Evolutionary conservation across 2,113 vertebrate species (phyloP), one percentile per base, ranked within the genome.

Genomic region (Catharus fuscescens): DNA sequence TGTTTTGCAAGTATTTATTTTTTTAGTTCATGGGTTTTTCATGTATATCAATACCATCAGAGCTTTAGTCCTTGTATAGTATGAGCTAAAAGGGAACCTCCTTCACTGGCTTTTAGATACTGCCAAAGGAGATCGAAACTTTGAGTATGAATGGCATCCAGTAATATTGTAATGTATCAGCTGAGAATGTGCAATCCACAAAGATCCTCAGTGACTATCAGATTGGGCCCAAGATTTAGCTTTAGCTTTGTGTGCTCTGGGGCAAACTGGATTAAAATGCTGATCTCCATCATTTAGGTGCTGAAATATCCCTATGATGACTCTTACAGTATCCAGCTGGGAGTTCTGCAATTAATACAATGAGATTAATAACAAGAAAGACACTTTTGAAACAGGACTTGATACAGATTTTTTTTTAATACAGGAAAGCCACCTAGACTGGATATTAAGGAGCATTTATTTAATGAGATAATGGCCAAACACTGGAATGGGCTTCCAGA

Each of bases 101-200:
- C 7, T 72, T 57, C 70, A 53, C 8, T 42, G 45, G 12, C 44
- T 34, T 64, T 88, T 45, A 73, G 24, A n/a, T 45, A 36, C 4
- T 8, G 5, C 38, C 23, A 28, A 24, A 50, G 45, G 71, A 76
- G 13, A 73, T 38, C 24, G 65, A 69, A 85, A 47, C 32, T 59
- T 78, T 44, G 59, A 38, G 19, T 78, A 45, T 38, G 84, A 94
- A 87, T 82, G 93, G 36, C 85, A 48, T 95, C 95, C 83, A 94
- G 48, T 38, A 67, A 36, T 80, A 92, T 54, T 94, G 71, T 85
- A 81, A 83, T 1, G 0, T 12, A 31, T 34, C 44, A 81, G 2
- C 3, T 60, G 17, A 79, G n/a, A 72, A 44, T n/a, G 20, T 87
- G 65, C 82, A 87, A 84, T 7, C 16, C 2, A 2, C 10, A 23